Percentiles rank a stretch among this genome's conserved stretches.
These are phyloP conservation scores for Eledona agricola DNA, from an alignment of 2,888 invertebrate species.

Conservation along the genomic window DNA sequence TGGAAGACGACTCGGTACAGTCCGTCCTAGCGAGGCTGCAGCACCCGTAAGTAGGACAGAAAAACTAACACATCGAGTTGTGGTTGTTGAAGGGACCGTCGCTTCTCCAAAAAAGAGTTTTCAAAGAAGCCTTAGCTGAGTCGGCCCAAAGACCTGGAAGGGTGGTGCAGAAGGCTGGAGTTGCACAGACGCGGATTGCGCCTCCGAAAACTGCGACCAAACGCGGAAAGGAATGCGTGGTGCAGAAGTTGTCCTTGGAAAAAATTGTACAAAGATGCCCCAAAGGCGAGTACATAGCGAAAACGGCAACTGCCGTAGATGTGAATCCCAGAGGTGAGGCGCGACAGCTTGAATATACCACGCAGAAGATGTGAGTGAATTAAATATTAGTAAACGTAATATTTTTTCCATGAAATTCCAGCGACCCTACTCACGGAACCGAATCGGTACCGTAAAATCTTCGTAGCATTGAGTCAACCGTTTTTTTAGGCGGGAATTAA, in stretches of 20 bases:
- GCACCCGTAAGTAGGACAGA: too few species aligned
- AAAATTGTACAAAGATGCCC: constrained; percentile 51
- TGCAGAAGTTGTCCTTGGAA: constrained; percentile 51
- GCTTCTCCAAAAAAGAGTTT: constrained; percentile 15
- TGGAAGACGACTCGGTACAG: too few species aligned
- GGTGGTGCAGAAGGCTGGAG: constrained; percentile 5
- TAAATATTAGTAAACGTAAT: constrained; percentile 16
- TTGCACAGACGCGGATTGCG: background rate
- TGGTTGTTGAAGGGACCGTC: constrained; percentile 22
- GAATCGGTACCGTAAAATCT: constrained; percentile 22
- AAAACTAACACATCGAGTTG: too few species aligned
- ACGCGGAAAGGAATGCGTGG: constrained; percentile 8
- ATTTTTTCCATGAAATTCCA: constrained; percentile 35
- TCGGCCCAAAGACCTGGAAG: constrained; percentile 1
- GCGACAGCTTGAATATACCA: constrained; percentile 46
- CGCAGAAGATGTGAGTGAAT: constrained; percentile 50
- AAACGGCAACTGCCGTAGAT: constrained; percentile 46
- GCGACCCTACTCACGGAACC: constrained; percentile 37
- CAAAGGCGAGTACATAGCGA: constrained; percentile 46
- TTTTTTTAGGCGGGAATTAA: constrained; percentile 35
- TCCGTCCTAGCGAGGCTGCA: too few species aligned
- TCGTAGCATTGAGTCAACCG: background rate
- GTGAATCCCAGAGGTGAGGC: constrained; percentile 42
- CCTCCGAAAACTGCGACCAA: constrained; percentile 6
- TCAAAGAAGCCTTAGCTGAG: constrained; percentile 8